phyloP scores from a whole-genome alignment of 2,797 vertebrate species.

The Philypnodon macrostomus region DNA sequence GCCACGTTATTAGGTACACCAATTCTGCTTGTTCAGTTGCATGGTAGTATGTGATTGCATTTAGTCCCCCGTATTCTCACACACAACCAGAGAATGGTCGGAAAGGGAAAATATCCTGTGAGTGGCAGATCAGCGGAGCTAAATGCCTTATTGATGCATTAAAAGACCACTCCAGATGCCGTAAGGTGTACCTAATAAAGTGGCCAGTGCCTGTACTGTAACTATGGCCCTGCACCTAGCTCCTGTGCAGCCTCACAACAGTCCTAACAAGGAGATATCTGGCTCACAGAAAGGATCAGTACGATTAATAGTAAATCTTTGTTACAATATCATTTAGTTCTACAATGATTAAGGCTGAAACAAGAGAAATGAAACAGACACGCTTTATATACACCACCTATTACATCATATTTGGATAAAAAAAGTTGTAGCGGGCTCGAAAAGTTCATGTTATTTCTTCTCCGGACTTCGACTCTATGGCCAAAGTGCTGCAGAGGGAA shows the following conservation, averaged over 20 bases:
- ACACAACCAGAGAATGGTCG: too few species aligned
- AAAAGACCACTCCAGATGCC: too few species aligned
- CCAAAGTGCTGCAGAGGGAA: constrained; percentile 46
- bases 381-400: constrained; percentile 67
- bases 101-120: too few species aligned
- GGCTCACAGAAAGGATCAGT: constrained; percentile 37
- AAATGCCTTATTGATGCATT: too few species aligned
- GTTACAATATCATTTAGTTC: constrained; percentile 64
- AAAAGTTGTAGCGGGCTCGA: constrained; percentile 62
- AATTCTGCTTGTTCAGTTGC: too few species aligned
- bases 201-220: neutral
- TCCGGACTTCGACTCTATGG: constrained; percentile 17
- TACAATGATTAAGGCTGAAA: constrained; percentile 71
- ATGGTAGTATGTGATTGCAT: too few species aligned
- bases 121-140: too few species aligned
- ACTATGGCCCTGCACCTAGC: neutral
- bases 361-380: constrained; percentile 68
- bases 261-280: neutral
- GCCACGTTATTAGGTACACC: too few species aligned
- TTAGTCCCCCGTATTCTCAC: too few species aligned
- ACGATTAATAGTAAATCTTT: constrained; percentile 44
- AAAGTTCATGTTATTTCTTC: constrained; percentile 38
- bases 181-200: too few species aligned
- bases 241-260: neutral
- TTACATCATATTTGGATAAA: constrained; percentile 61